Conservation (phyloP, 2,113 vertebrate genomes). For the Danionella cerebrum region DNA sequence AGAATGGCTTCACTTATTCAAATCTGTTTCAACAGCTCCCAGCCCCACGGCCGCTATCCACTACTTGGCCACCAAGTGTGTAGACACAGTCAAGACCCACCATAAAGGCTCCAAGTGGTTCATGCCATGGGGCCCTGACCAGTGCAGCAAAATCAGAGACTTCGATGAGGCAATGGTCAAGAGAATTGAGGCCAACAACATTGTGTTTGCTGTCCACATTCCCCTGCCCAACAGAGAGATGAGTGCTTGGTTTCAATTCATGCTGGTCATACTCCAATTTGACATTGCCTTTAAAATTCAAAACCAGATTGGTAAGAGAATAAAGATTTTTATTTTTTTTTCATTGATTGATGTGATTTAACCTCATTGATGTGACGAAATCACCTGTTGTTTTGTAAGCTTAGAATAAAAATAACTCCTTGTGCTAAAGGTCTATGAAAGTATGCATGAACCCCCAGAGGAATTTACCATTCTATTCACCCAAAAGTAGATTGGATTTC, state of each 20-base stretch:
- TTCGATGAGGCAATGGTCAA: conserved; percentile 81
- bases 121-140: conserved; percentile 84
- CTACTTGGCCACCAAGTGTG: conserved; percentile 83
- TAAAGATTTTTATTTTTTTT: too few species aligned
- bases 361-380: too few species aligned
- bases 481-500: conserved; percentile 45
- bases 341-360: too few species aligned
- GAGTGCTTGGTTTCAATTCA: conserved; percentile 98
- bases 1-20: too few species aligned
- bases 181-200: conserved; percentile 88
- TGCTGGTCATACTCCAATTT: conserved; percentile 90
- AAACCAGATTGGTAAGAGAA: conserved; percentile 83
- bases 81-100: conserved; percentile 74
- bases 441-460: conserved; percentile 20
- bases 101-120: conserved; percentile 80
- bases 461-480: conserved; percentile 31
- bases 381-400: too few species aligned
- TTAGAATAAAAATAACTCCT: too few species aligned
- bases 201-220: conserved; percentile 88
- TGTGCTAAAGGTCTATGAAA: background rate
- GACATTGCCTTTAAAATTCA: conserved; percentile 88
- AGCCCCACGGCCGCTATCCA: conserved; percentile 77
- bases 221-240: conserved; percentile 83
- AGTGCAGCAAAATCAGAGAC: conserved; percentile 78
- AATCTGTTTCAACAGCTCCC: conserved; percentile 70